phyloP scores from a whole-genome alignment of 2,113 vertebrate species.

The Uropsilus gracilis region DNA sequence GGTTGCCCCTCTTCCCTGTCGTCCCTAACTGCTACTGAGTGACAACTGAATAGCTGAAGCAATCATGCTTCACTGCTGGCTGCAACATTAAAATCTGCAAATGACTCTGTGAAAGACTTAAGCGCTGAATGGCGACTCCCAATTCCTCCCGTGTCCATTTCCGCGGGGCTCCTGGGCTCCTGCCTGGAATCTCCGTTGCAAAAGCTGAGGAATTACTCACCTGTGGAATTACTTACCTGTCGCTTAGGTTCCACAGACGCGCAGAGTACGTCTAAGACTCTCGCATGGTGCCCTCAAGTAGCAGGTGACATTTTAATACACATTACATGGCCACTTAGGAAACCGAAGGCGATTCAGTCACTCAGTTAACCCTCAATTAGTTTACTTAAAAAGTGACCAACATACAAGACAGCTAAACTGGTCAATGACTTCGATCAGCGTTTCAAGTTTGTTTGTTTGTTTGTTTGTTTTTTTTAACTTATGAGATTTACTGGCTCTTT shows the following conservation, averaged over 20 bases:
- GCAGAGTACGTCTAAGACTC: neutral
- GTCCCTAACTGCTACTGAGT: no score
- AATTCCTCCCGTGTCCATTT: no score
- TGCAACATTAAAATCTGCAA: no score
- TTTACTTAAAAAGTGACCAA: conserved; percentile 6
- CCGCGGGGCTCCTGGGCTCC: no score
- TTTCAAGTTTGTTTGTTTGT: no score
- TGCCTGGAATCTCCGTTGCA: no score
- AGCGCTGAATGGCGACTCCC: no score
- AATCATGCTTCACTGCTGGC: no score
- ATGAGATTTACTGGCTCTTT: neutral
- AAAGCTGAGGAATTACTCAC: neutral
- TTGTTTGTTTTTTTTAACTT: neutral
- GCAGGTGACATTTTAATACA: neutral
- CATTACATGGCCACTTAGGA: conserved; percentile 1
- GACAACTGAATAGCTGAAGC: no score
- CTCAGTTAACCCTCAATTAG: neutral
- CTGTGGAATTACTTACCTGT: no score
- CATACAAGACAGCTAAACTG: neutral
- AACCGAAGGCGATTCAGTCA: neutral
- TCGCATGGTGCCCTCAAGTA: neutral
- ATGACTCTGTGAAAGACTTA: no score
- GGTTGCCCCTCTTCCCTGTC: no score
- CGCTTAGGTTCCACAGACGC: neutral
- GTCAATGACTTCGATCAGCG: neutral